These are phyloP conservation scores for Calliopsis andreniformis DNA, from an alignment of 1,140 invertebrate species.

Conservation along the genomic window DNA sequence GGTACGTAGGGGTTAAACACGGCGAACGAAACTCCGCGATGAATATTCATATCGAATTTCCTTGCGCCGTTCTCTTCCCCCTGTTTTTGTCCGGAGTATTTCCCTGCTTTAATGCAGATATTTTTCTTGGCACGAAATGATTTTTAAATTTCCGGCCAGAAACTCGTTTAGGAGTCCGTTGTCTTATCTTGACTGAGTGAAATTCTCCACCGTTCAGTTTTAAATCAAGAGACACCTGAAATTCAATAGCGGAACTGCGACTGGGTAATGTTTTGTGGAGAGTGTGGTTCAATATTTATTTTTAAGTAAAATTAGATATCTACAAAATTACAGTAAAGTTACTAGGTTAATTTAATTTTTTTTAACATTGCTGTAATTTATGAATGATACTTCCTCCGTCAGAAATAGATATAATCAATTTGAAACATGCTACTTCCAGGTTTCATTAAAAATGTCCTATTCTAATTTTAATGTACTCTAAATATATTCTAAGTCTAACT, in stretches of 20 bases:
- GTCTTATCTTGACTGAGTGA: not conserved
- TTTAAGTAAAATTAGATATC: no score
- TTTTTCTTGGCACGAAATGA: not conserved
- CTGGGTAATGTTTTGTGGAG: no score
- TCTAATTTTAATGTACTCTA: no score
- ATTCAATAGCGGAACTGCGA: not conserved
- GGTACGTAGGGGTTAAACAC: not conserved
- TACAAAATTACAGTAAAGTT: no score
- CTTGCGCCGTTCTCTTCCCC: not conserved
- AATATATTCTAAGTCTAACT: no score
- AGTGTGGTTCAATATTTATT: no score
- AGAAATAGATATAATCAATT: no score
- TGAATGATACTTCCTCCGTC: no score
- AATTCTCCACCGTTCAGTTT: not conserved
- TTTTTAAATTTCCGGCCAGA: slow-evolving; percentile 1
- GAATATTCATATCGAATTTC: slow-evolving; percentile 30
- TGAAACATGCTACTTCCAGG: no score
- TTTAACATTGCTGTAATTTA: no score
- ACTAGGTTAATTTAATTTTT: no score
- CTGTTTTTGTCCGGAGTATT: not conserved
- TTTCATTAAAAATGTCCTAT: no score
- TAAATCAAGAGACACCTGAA: not conserved
- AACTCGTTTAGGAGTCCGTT: not conserved
- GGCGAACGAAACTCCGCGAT: slow-evolving; percentile 1
- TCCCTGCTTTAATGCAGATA: not conserved